A percentile compares a stretch with the other conserved stretches of the same genome.
Conservation (phyloP, 1,140 invertebrate species). For the Drosophila leontia region DNA sequence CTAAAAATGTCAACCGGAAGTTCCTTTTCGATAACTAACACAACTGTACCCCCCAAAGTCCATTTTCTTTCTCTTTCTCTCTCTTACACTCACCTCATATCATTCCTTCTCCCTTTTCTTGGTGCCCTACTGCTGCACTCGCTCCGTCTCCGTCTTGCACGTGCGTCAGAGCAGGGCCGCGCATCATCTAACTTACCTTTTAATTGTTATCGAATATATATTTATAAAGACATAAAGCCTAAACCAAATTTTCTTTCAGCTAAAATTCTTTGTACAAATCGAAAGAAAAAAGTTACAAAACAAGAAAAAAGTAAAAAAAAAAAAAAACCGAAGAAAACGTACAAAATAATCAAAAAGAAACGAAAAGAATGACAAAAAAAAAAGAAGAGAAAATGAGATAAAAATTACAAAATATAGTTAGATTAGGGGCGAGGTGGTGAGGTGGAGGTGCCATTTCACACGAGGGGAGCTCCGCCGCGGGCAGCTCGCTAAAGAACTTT, state of each 20-base stretch:
- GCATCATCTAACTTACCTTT: slow-evolving; percentile 25
- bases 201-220: slow-evolving; percentile 47
- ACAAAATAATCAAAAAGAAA: slow-evolving; percentile 51
- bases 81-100: neutral
- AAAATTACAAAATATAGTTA: slow-evolving; percentile 43
- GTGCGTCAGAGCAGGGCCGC: slow-evolving; percentile 2
- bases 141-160: slow-evolving; percentile 30
- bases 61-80: neutral
- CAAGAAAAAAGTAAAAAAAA: slow-evolving; percentile 46
- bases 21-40: slow-evolving; percentile 5
- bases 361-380: slow-evolving; percentile 40
- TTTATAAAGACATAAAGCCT: slow-evolving; percentile 24
- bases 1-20: slow-evolving; percentile 13
- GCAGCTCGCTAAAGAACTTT: slow-evolving; percentile 57
- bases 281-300: slow-evolving; percentile 62
- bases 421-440: slow-evolving; percentile 18
- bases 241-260: slow-evolving; percentile 74
- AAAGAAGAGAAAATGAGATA: slow-evolving; percentile 31
- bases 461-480: slow-evolving; percentile 57
- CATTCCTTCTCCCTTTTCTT: slow-evolving; percentile 39
- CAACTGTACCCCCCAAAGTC: slow-evolving; percentile 19
- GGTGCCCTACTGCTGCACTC: slow-evolving; percentile 10
- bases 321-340: slow-evolving; percentile 32
- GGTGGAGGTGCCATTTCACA: slow-evolving; percentile 44
- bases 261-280: slow-evolving; percentile 71